Evolutionary conservation across 2,113 vertebrate genomes (phyloP), one percentile per base, ranked within the genome.

Genomic region (Falco punctatus): DNA sequence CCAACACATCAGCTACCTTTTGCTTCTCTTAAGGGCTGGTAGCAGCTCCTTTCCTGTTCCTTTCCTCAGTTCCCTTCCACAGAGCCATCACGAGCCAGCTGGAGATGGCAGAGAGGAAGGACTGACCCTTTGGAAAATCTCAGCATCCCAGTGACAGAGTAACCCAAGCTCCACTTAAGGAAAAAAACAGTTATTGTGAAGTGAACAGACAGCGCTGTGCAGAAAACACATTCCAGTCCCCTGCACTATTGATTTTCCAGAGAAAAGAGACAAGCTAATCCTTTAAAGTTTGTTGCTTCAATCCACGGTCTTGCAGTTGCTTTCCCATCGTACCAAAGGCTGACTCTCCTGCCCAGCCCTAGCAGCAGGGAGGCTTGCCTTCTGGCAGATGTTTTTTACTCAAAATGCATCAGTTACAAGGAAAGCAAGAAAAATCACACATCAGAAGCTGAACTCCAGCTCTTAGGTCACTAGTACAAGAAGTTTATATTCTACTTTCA

Each of bases 241-340:
- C 80, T 85, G 81, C 52, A 62, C 74, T 97, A 97, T 94, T 66
- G 97, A 97, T 98, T 96, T 97, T 86, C 83, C 94, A 44, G 91
- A 92, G 82, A 96, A 95, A 87, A 94, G 80, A 97, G 91, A 97
- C 92, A 96, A 96, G 88, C 73, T 87, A 91, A 98, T 96, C 94
- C 89, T 92, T 97, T 94, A 93, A 95, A 78, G 78, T 73, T 77
- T 70, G 70, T 67, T 90, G 48, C 30, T 93, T 77, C 73, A 38
- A 26, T 49, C 77, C 1, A 0, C 27, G 40, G 10, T 18, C 61
- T 19, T 59, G 58, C 49, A n/a, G 19, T 24, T 80, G 73, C 80
- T 65, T 65, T 62, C 32, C 49, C 72, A 2, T 4, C 6, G 7
- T 42, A 78, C 46, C 46, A 26, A 82, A 81, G 81, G 73, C 84